phyloP scores from a whole-genome alignment of 2,888 invertebrate genomes.

The Stenichneumon culpator region DNA sequence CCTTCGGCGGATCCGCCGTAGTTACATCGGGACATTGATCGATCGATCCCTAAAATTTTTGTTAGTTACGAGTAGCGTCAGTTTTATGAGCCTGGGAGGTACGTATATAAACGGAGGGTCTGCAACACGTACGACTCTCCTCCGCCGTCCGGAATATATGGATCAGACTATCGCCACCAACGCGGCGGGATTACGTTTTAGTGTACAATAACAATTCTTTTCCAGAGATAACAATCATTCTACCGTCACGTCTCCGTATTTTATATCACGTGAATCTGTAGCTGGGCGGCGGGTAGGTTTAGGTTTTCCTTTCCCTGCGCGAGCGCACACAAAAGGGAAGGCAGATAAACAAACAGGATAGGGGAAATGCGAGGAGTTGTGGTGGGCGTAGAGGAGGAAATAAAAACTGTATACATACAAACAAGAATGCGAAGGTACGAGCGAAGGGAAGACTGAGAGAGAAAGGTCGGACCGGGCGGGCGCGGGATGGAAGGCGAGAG shows the following conservation, averaged over 20 bases:
- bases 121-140: neutral
- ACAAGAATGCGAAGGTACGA: constrained; percentile 46
- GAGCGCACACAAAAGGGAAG: constrained; percentile 36
- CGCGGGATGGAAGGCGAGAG: constrained; percentile 48
- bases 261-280: constrained; percentile 55
- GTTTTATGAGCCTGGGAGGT: constrained; percentile 5
- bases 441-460: constrained; percentile 43
- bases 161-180: constrained; percentile 12
- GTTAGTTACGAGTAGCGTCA: constrained; percentile 41
- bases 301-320: constrained; percentile 17
- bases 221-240: constrained; percentile 51
- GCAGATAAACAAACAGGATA: constrained; percentile 53
- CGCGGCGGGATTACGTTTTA: constrained; percentile 1
- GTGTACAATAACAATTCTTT: constrained; percentile 54
- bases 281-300: neutral
- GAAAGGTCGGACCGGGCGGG: constrained; percentile 36
- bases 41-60: constrained; percentile 41
- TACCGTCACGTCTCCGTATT: constrained; percentile 45
- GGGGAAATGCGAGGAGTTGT: constrained; percentile 8
- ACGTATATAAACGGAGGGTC: neutral
- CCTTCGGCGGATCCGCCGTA: neutral
- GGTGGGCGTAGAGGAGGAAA: constrained; percentile 42
- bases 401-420: constrained; percentile 54
- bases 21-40: constrained; percentile 31
- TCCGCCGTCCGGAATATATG: constrained; percentile 23